Evolutionary conservation across 2,113 vertebrate species (phyloP), one percentile per base, ranked within the genome.

Genomic region (Motacilla alba): DNA sequence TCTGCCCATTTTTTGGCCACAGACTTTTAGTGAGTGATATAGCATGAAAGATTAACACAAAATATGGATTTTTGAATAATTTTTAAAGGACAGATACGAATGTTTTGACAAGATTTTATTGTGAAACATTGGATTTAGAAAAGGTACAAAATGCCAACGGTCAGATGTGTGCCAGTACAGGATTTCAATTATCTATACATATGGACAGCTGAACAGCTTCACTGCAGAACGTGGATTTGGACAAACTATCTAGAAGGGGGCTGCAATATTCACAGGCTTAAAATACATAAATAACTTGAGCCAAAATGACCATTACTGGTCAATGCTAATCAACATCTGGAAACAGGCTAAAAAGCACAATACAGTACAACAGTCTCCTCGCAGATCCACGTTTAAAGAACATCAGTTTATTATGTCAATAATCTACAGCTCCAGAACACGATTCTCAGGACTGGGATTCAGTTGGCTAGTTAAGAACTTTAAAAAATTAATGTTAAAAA

Each of bases 111-210:
- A 97, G 97, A 95, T 99, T 99, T 98, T 98, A 98, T 99, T 99
- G 99, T 99, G 99, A 99, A 99, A 99, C 98, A 98, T 98, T 98
- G 98, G 97, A 98, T 98, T 99, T 99, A 98, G 98, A 98, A 99
- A 99, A 99, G 98, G 99, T 99, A 99, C 98, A 99, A 99, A 99
- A 99, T 98, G 98, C 95, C 98, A 97, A 97, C 68, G 97, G 98
- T 98, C 98, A 95, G 96, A 98, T 98, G 98, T 98, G 98, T 98
- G 98, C 98, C 98, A 97, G 97, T 98, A 98, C 98, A 98, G 97
- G 96, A 97, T 98, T 98, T 96, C 96, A 94, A 96, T 62, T 95
- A 89, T 98, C 96, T 98, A 97, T 98, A 98, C 97, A 98, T 90
- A 95, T 98, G 98, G 98, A 98, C 97, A 98, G 98, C 97, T 96